Conservation (phyloP, 2,888 invertebrate species). For the Alviniconcha strummeri region DNA sequence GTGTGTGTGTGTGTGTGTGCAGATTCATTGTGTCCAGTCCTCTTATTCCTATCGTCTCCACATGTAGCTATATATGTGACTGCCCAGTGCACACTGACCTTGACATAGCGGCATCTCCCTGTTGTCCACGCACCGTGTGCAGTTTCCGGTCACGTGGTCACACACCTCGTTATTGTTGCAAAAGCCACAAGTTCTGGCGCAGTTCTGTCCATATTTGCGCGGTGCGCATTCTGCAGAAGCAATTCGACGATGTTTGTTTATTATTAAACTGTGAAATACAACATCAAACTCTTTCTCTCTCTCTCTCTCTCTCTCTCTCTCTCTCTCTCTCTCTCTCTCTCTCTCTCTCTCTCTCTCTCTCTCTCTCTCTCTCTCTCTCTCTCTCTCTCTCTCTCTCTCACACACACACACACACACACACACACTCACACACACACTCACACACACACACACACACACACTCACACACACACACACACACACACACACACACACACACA, state of each 20-base stretch:
- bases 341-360: background rate
- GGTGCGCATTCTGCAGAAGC: background rate
- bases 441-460: too few relatives aligned
- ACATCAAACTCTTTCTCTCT: too few relatives aligned
- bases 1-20: background rate
- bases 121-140: constrained; percentile 15
- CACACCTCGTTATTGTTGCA: background rate
- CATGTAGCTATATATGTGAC: background rate
- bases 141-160: constrained; percentile 15
- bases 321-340: background rate
- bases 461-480: too few relatives aligned
- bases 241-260: background rate
- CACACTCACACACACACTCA: too few relatives aligned
- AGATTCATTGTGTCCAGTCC: too few relatives aligned
- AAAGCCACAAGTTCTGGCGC: background rate
- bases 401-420: too few relatives aligned
- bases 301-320: too few relatives aligned
- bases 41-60: too few relatives aligned
- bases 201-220: background rate
- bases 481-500: too few relatives aligned
- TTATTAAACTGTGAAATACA: background rate
- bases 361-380: background rate
- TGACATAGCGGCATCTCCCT: constrained; percentile 10
- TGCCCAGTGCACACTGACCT: background rate
- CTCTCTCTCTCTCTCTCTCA: too few relatives aligned